Evolutionary conservation across 2,888 invertebrate genomes (phyloP).

Genomic region (Ceraclea dissimilis): DNA sequence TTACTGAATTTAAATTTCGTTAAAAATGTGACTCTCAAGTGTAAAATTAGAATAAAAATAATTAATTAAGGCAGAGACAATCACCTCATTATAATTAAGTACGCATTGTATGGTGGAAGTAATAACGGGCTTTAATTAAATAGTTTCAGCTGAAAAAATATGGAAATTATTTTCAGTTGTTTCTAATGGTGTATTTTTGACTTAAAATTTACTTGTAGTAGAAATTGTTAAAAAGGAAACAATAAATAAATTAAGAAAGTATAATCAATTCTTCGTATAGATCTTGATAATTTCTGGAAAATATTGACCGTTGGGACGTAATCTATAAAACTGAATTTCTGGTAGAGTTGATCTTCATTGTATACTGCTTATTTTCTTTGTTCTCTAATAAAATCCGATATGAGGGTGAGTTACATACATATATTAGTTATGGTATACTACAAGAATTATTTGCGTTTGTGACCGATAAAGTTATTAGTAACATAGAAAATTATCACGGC

Average conservation of each 20-base stretch:
- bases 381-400: not conserved
- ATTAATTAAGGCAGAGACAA: slow-evolving; percentile 2
- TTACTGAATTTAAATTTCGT: not conserved
- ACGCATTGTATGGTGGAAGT: too few relatives aligned
- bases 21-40: not conserved
- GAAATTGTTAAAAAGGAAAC: too few relatives aligned
- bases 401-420: not conserved
- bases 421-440: not conserved
- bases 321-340: too few relatives aligned
- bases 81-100: too few relatives aligned
- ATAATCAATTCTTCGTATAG: too few relatives aligned
- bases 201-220: not conserved
- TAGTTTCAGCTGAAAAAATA: too few relatives aligned
- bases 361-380: not conserved
- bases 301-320: too few relatives aligned
- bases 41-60: slow-evolving; percentile 2
- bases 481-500: not conserved
- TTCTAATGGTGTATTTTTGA: not conserved
- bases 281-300: too few relatives aligned
- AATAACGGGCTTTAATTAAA: too few relatives aligned
- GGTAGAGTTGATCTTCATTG: not conserved
- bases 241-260: too few relatives aligned
- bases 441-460: not conserved
- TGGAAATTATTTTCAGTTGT: too few relatives aligned
- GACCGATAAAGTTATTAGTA: not conserved